Conservation (phyloP, 92 coral and sea anemone genomes). For the Porites rus region DNA sequence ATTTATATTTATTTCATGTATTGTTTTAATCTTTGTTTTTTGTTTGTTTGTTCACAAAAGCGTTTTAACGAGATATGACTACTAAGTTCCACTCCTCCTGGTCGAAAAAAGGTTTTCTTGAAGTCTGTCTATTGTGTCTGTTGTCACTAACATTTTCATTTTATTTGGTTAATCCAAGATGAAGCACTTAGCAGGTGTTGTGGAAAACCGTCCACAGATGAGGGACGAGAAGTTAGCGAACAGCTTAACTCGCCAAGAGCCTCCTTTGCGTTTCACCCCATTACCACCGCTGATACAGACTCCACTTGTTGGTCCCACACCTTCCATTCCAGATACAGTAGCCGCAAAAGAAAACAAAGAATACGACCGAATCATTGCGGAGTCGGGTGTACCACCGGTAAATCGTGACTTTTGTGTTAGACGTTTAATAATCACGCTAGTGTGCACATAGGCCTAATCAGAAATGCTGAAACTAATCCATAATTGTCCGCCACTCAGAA, state of each 20-base stretch:
- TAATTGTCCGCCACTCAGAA: no score
- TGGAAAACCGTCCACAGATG: conserved; percentile 73
- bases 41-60: no score
- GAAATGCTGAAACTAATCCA: no score
- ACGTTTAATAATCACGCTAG: no score
- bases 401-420: background rate
- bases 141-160: background rate
- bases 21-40: no score
- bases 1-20: no score
- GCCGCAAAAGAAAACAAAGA: conserved; percentile 19
- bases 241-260: conserved; percentile 33
- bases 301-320: conserved; percentile 60
- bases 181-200: conserved; percentile 77
- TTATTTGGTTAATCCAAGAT: conserved; percentile 31
- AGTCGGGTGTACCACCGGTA: conserved; percentile 71
- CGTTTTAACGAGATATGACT: no score
- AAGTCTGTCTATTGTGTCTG: no score
- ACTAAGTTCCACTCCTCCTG: no score
- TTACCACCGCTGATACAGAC: conserved; percentile 85
- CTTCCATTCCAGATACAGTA: conserved; percentile 9
- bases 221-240: conserved; percentile 54
- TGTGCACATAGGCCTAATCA: no score
- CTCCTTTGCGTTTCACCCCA: conserved; percentile 66
- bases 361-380: conserved; percentile 41
- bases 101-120: no score